phyloP scores from a whole-genome alignment of 1,140 invertebrate species.

The Zelostemma sp. region DNA sequence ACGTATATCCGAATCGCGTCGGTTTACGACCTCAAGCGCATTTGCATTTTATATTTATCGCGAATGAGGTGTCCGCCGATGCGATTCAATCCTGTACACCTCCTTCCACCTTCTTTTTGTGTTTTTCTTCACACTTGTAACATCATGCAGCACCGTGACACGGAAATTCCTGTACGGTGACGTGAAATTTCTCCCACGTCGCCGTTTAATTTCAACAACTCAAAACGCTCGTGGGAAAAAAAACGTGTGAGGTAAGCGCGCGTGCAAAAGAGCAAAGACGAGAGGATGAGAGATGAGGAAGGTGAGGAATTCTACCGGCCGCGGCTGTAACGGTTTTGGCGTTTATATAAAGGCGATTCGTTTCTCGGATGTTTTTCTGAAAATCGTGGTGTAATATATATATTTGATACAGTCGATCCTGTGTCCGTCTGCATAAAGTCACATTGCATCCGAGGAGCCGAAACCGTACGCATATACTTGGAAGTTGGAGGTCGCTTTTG shows the following conservation, averaged over 20 bases:
- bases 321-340: conserved; percentile 4
- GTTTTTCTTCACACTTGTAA: conserved; percentile 15
- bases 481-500: background rate
- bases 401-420: background rate
- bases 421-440: background rate
- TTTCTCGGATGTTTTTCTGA: conserved; percentile 1
- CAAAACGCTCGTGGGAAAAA: conserved; percentile 5
- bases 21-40: conserved; percentile 50
- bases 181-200: conserved; percentile 5
- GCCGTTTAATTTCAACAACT: conserved; percentile 3
- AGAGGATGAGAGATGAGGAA: background rate
- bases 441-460: background rate
- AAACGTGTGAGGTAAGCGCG: too few species aligned
- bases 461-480: background rate
- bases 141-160: conserved; percentile 17
- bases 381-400: background rate
- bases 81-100: conserved; percentile 13
- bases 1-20: conserved; percentile 29
- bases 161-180: conserved; percentile 16
- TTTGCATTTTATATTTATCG: conserved; percentile 64
- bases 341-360: background rate
- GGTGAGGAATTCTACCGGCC: background rate
- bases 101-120: conserved; percentile 8
- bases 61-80: conserved; percentile 39
- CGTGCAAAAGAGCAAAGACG: too few species aligned